A percentile compares a stretch with the other conserved stretches of the same genome.
These are phyloP conservation scores for Eubasilissa regina DNA, from an alignment of 1,140 invertebrate genomes.

Conservation along the genomic window DNA sequence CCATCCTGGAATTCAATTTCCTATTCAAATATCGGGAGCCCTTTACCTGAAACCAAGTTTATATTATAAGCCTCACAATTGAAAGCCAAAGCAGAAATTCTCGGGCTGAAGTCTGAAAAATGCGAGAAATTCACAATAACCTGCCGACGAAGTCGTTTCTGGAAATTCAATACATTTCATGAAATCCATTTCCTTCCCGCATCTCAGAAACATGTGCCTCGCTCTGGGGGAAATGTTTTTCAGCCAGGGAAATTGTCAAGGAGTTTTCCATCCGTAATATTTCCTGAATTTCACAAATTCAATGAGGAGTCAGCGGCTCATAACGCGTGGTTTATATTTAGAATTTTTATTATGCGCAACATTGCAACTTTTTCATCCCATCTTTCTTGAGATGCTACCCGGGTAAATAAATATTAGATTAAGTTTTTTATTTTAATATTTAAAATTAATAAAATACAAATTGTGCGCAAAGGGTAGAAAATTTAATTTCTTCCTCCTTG, in stretches of 20 bases:
- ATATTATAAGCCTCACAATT: constrained; percentile 43
- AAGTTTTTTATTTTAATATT: too few relatives aligned
- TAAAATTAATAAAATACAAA: too few relatives aligned
- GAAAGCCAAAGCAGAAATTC: constrained; percentile 37
- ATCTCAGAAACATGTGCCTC: constrained; percentile 36
- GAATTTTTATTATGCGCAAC: constrained; percentile 4
- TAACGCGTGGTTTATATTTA: constrained; percentile 17
- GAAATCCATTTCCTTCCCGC: constrained; percentile 48
- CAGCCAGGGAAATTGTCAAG: constrained; percentile 29
- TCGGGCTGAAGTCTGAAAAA: constrained; percentile 43
- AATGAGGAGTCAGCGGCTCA: constrained; percentile 24
- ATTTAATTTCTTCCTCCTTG: too few relatives aligned
- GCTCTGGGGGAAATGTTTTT: constrained; percentile 37
- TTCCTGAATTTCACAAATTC: constrained; percentile 35
- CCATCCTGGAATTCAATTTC: constrained; percentile 34
- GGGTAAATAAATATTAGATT: too few relatives aligned
- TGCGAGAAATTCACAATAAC: constrained; percentile 48
- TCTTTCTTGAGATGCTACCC: background rate
- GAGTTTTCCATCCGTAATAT: constrained; percentile 40
- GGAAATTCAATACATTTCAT: constrained; percentile 46
- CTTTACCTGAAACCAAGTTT: constrained; percentile 43
- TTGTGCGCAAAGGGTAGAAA: too few relatives aligned
- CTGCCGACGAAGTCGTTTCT: constrained; percentile 37
- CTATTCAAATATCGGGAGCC: constrained; percentile 40
- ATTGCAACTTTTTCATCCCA: background rate